Conservation (phyloP, 2,113 vertebrate genomes). For the Tenrec ecaudatus region DNA sequence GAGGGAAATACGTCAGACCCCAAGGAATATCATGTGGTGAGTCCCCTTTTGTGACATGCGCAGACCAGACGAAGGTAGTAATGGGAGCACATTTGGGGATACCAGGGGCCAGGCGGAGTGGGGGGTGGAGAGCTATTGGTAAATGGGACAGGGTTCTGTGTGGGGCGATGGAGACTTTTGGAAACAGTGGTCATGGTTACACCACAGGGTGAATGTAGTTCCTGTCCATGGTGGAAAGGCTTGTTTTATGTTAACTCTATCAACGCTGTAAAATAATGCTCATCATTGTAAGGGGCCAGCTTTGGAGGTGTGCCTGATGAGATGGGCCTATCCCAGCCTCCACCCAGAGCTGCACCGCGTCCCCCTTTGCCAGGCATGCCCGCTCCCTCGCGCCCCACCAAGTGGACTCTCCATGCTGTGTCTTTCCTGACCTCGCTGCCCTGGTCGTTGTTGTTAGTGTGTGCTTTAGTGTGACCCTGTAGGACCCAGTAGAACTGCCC, state of each 20-base stretch:
- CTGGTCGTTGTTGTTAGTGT: not conserved
- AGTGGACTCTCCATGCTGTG: not conserved
- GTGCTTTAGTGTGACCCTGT: not conserved
- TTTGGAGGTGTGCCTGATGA: no score
- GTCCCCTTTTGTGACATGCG: not conserved
- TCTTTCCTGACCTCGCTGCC: not conserved
- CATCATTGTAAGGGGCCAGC: not conserved
- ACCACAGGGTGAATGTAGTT: not conserved
- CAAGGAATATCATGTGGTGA: not conserved
- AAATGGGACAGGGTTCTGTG: not conserved
- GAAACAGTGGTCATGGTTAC: not conserved
- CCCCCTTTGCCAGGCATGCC: rapidly evolving
- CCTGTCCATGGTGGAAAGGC: not conserved
- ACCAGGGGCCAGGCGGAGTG: not conserved
- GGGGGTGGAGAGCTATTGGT: not conserved
- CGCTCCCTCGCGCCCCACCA: not conserved
- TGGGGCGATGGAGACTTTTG: not conserved
- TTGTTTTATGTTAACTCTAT: not conserved
- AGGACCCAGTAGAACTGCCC: not conserved
- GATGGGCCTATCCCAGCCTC: no score
- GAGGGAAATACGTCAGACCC: not conserved
- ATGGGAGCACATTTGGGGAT: not conserved
- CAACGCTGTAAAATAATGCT: no score
- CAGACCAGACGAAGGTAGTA: not conserved
- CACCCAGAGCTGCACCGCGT: no score